These are phyloP conservation scores for Melanotaenia duboulayi DNA, from an alignment of 2,113 vertebrate genomes.

Conservation along the genomic window DNA sequence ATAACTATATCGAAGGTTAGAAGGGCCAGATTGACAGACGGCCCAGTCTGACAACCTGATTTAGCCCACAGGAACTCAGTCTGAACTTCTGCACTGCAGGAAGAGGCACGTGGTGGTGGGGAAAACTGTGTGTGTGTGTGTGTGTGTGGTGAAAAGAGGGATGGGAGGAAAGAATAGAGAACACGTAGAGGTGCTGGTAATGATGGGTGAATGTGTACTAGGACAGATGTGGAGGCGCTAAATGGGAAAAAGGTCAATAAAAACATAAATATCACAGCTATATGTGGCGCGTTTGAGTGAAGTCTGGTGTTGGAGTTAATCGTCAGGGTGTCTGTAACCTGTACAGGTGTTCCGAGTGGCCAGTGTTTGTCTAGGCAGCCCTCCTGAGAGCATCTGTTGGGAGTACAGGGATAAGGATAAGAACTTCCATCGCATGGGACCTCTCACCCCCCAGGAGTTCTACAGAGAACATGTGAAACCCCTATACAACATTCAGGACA, in stretches of 20 bases:
- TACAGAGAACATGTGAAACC: slow-evolving; percentile 95
- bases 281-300: no score
- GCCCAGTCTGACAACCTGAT: slow-evolving; percentile 58
- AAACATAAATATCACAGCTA: not conserved
- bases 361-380: slow-evolving; percentile 94
- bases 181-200: not conserved
- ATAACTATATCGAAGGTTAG: slow-evolving; percentile 66
- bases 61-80: slow-evolving; percentile 63
- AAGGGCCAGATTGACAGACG: slow-evolving; percentile 64
- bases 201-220: slow-evolving; percentile 7
- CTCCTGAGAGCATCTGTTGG: slow-evolving; percentile 94
- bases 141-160: not conserved
- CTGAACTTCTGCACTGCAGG: slow-evolving; percentile 54
- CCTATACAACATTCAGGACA: slow-evolving; percentile 94
- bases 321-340: slow-evolving; percentile 6
- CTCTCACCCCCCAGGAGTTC: slow-evolving; percentile 91
- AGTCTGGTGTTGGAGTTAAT: not conserved
- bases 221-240: not conserved
- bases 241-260: not conserved
- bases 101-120: slow-evolving; percentile 28
- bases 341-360: slow-evolving; percentile 92
- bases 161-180: not conserved
- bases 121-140: slow-evolving; percentile 4
- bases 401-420: slow-evolving; percentile 98
- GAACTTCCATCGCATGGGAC: slow-evolving; percentile 91